Conservation (phyloP, 2,113 vertebrate genomes). For the Gadus chalcogrammus region DNA sequence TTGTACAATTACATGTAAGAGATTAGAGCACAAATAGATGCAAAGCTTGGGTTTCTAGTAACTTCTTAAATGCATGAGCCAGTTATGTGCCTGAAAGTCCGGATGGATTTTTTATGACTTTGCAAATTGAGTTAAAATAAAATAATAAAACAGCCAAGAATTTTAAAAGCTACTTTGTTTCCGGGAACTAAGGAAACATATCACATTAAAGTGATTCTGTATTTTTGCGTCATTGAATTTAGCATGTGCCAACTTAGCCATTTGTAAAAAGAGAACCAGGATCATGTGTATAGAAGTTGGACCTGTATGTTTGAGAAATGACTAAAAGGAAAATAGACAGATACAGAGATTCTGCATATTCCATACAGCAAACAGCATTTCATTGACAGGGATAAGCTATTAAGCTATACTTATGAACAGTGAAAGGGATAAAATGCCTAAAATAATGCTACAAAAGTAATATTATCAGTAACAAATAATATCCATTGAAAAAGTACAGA, state of each 20-base stretch:
- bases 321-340: too few relatives aligned
- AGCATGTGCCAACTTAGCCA: background rate
- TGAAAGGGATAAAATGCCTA: too few relatives aligned
- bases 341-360: too few relatives aligned
- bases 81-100: constrained; percentile 24
- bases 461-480: too few relatives aligned
- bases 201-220: background rate
- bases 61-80: constrained; percentile 19
- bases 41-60: background rate
- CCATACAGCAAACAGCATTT: too few relatives aligned
- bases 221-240: background rate
- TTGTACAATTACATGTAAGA: constrained; percentile 40
- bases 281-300: too few relatives aligned
- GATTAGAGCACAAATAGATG: background rate
- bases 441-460: too few relatives aligned
- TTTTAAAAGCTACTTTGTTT: constrained; percentile 35
- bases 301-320: too few relatives aligned
- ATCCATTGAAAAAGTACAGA: too few relatives aligned
- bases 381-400: too few relatives aligned
- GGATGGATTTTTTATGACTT: constrained; percentile 43
- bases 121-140: constrained; percentile 44
- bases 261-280: background rate
- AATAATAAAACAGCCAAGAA: constrained; percentile 25
- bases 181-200: constrained; percentile 21
- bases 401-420: too few relatives aligned